Evolutionary conservation across 1,140 invertebrate genomes (phyloP).

Genomic region (Trichonephila clavata): DNA sequence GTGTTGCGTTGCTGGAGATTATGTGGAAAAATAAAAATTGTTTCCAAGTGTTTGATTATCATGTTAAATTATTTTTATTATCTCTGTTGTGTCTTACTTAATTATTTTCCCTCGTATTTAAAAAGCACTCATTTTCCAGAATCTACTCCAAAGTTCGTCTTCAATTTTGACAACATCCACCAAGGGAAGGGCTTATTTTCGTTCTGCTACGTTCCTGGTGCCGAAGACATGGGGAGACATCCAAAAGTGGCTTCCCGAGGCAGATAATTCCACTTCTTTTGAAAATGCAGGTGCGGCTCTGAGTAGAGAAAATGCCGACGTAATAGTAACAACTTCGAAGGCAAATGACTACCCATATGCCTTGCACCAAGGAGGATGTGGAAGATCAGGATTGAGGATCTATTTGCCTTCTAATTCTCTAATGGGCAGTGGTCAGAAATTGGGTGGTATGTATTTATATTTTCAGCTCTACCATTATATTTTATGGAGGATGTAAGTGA

Average conservation of each 20-base stretch:
- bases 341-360: conserved; percentile 25
- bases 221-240: conserved; percentile 15
- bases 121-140: background rate
- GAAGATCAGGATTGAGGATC: background rate
- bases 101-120: too few relatives aligned
- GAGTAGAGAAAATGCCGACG: background rate
- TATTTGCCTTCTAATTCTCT: background rate
- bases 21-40: too few relatives aligned
- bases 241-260: background rate
- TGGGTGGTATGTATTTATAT: background rate
- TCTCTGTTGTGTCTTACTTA: too few relatives aligned
- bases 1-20: too few relatives aligned
- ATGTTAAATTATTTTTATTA: too few relatives aligned
- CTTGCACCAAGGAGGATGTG: conserved; percentile 50
- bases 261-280: background rate
- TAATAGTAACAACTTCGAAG: background rate
- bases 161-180: background rate
- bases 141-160: conserved; percentile 34
- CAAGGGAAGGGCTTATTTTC: conserved; percentile 52
- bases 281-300: background rate
- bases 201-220: conserved; percentile 2
- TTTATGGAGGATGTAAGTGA: too few relatives aligned
- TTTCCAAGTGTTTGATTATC: too few relatives aligned
- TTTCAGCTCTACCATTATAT: background rate
- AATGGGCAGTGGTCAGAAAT: background rate